These are phyloP conservation scores for Anser cygnoides DNA, from an alignment of 2,113 vertebrate species.

Conservation along the genomic window DNA sequence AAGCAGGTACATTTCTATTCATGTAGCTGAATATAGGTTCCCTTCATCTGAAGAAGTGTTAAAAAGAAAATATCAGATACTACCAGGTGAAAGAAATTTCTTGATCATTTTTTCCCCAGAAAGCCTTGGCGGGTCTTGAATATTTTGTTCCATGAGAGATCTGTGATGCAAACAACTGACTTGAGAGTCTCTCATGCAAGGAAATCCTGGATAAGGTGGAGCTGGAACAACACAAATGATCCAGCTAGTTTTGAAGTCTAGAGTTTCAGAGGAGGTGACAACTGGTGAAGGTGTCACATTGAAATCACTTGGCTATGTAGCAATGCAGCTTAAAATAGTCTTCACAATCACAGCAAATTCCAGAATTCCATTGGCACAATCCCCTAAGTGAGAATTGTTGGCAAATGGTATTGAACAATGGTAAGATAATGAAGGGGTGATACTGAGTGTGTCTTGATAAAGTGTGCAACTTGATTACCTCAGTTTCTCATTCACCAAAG, in stretches of 20 bases:
- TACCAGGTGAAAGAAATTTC: background rate
- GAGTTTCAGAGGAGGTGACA: background rate
- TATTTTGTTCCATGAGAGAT: background rate
- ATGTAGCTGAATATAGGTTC: background rate
- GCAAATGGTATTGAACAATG: background rate
- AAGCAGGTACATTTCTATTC: rapidly evolving
- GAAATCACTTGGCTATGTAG: background rate
- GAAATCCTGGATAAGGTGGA: background rate
- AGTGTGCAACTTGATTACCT: background rate
- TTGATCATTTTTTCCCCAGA: background rate
- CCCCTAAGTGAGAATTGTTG: background rate
- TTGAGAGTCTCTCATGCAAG: background rate
- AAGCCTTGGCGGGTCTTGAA: background rate
- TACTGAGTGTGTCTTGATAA: background rate
- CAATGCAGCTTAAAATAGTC: background rate
- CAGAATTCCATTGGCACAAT: background rate
- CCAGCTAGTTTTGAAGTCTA: background rate
- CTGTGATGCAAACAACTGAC: background rate
- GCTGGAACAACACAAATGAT: background rate
- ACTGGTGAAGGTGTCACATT: background rate
- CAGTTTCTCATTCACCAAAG: background rate
- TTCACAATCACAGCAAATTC: background rate
- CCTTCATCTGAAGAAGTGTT: background rate
- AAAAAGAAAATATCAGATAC: background rate
- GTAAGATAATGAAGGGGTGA: background rate